Evolutionary conservation across 2,113 vertebrate species (phyloP).

Genomic region (Pagrus major): DNA sequence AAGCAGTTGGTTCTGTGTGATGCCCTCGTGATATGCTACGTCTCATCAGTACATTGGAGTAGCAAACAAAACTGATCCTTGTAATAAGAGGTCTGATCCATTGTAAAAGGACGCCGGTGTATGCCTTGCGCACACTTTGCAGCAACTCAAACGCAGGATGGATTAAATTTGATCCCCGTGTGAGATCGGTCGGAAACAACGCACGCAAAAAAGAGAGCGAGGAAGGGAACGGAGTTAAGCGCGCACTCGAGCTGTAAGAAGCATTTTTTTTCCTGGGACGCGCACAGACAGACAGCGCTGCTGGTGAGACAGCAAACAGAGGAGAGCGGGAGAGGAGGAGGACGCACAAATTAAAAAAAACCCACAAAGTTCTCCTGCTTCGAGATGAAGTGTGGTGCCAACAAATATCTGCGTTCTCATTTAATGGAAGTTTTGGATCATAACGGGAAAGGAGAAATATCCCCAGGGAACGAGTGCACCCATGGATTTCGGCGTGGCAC

Average conservation of each 20-base stretch:
- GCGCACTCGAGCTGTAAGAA: slow-evolving; percentile 73
- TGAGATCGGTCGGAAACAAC: slow-evolving; percentile 61
- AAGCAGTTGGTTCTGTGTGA: slow-evolving; percentile 19
- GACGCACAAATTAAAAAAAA: too few species aligned
- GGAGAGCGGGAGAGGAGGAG: slow-evolving; percentile 52
- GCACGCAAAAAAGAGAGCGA: slow-evolving; percentile 49
- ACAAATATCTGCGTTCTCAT: background rate
- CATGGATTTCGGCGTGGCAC: slow-evolving; percentile 48
- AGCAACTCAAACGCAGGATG: slow-evolving; percentile 38
- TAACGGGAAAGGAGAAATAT: background rate
- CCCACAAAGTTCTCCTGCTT: slow-evolving; percentile 71
- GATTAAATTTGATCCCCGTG: slow-evolving; percentile 44
- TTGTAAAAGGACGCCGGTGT: background rate
- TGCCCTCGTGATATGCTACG: slow-evolving; percentile 5
- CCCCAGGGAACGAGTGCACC: slow-evolving; percentile 12
- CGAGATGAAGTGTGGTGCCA: slow-evolving; percentile 37
- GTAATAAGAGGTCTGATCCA: background rate
- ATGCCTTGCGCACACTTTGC: slow-evolving; percentile 22
- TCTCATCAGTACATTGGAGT: slow-evolving; percentile 21
- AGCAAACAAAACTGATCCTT: background rate
- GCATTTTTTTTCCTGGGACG: slow-evolving; percentile 46
- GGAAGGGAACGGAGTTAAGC: slow-evolving; percentile 61
- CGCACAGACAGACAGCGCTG: slow-evolving; percentile 70
- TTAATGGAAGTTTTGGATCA: slow-evolving; percentile 54
- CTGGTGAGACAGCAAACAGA: slow-evolving; percentile 64